A percentile compares a stretch with the other conserved stretches of the same genome.
phyloP scores from a whole-genome alignment of 1,140 invertebrate species.

The Megathymus violae region DNA sequence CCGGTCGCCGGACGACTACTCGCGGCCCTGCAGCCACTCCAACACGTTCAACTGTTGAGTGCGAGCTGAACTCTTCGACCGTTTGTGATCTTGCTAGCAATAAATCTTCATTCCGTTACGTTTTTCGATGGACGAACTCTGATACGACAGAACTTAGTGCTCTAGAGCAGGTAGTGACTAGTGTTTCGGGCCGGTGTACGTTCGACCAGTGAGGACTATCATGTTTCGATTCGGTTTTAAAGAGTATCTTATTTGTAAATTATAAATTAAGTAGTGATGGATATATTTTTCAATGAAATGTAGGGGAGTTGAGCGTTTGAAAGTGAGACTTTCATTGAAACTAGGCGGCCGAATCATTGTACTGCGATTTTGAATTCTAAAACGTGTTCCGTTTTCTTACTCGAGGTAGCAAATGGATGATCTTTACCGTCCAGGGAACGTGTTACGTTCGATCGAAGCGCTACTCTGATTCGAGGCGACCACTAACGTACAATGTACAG shows the following conservation, averaged over 20 bases:
- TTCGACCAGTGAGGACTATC: conserved; percentile 73
- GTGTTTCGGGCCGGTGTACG: conserved; percentile 66
- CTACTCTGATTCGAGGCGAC: conserved; percentile 52
- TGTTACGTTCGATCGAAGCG: conserved; percentile 31
- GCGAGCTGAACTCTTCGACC: conserved; percentile 62
- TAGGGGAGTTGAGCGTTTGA: conserved; percentile 56
- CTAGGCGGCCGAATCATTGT: conserved; percentile 56
- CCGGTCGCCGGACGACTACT: conserved; percentile 62
- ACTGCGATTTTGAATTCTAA: conserved; percentile 8
- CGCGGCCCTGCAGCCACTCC: conserved; percentile 75
- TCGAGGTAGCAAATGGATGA: conserved; percentile 17
- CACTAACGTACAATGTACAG: conserved; percentile 70
- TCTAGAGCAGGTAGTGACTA: conserved; percentile 73
- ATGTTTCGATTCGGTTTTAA: conserved; percentile 75
- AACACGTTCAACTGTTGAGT: conserved; percentile 84
- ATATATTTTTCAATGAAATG: conserved; percentile 78
- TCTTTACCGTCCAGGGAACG: conserved; percentile 16
- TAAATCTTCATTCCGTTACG: conserved; percentile 84
- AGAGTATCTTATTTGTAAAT: conserved; percentile 82
- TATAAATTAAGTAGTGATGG: conserved; percentile 80
- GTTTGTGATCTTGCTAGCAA: conserved; percentile 83
- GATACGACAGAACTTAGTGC: conserved; percentile 69
- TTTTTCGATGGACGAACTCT: conserved; percentile 69
- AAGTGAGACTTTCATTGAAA: conserved; percentile 76
- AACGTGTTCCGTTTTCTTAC: conserved; percentile 16